Evolutionary conservation across 2,797 vertebrate genomes (phyloP).

Genomic region (Yasuhikotakia modesta): DNA sequence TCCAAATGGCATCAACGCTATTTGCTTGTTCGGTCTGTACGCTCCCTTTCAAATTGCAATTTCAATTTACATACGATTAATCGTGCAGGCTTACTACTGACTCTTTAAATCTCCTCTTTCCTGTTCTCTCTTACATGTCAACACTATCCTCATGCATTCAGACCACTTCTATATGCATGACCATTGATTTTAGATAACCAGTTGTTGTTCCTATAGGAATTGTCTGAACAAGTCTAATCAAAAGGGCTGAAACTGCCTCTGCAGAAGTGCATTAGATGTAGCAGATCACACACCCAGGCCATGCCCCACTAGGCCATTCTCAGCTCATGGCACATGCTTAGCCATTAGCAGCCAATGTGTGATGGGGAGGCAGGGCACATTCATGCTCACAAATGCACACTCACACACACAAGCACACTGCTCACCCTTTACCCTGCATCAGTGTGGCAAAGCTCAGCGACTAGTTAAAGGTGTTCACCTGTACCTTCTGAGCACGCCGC

Average conservation of each 20-base stretch:
- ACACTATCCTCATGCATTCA: not conserved
- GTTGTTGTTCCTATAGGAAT: not conserved
- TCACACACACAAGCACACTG: constrained; percentile 30
- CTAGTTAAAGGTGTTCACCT: constrained; percentile 57
- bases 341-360: constrained; percentile 52
- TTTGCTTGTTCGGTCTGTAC: too few relatives aligned
- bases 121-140: constrained; percentile 4
- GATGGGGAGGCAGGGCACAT: constrained; percentile 17
- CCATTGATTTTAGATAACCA: constrained; percentile 10
- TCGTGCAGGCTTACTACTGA: too few relatives aligned
- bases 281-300: constrained; percentile 45
- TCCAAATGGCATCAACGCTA: too few relatives aligned
- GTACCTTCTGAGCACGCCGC: constrained; percentile 93
- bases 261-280: constrained; percentile 13
- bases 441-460: constrained; percentile 52
- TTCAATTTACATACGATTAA: too few relatives aligned
- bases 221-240: not conserved
- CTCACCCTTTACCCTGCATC: constrained; percentile 46
- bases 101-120: not conserved
- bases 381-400: constrained; percentile 21
- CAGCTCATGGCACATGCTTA: constrained; percentile 52
- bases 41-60: too few relatives aligned
- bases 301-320: constrained; percentile 36
- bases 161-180: constrained; percentile 25
- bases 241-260: not conserved